phyloP scores from a whole-genome alignment of 2,113 vertebrate species.

The Variabilichromis moorii region DNA sequence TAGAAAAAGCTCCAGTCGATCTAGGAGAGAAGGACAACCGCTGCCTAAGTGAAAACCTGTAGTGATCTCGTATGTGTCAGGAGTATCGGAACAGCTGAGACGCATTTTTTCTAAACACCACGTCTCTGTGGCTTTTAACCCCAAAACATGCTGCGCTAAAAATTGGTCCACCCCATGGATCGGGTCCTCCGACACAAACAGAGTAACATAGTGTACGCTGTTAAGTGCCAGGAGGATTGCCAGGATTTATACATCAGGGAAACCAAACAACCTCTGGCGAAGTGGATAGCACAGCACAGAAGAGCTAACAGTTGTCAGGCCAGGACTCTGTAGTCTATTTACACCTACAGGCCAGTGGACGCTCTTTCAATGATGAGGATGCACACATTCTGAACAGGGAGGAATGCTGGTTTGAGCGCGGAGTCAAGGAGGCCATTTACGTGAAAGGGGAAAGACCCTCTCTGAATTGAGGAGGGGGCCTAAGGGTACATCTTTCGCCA shows the following conservation, averaged over 20 bases:
- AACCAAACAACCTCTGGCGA: not conserved
- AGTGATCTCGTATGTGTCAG: not conserved
- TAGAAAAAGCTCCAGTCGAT: not conserved
- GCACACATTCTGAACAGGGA: not conserved
- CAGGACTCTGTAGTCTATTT: not conserved
- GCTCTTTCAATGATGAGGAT: not conserved
- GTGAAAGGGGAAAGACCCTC: not conserved
- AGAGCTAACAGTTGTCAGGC: not conserved
- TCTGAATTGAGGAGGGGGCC: not conserved
- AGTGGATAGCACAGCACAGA: not conserved
- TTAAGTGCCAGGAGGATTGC: not conserved
- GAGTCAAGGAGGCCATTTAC: not conserved
- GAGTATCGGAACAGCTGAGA: not conserved
- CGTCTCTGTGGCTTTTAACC: not conserved
- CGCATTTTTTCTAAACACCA: not conserved
- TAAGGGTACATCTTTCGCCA: not conserved
- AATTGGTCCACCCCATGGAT: not conserved
- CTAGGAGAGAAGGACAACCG: not conserved
- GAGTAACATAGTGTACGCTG: not conserved
- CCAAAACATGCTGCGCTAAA: not conserved
- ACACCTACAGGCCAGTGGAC: not conserved
- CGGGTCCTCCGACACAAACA: not conserved
- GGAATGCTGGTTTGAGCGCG: rapidly evolving
- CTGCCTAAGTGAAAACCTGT: not conserved
- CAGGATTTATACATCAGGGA: not conserved